Percentiles rank a stretch among this genome's conserved stretches.
These are phyloP conservation scores for Rhabdophis nuchalis DNA, from an alignment of 2,797 vertebrate species.

Conservation along the genomic window DNA sequence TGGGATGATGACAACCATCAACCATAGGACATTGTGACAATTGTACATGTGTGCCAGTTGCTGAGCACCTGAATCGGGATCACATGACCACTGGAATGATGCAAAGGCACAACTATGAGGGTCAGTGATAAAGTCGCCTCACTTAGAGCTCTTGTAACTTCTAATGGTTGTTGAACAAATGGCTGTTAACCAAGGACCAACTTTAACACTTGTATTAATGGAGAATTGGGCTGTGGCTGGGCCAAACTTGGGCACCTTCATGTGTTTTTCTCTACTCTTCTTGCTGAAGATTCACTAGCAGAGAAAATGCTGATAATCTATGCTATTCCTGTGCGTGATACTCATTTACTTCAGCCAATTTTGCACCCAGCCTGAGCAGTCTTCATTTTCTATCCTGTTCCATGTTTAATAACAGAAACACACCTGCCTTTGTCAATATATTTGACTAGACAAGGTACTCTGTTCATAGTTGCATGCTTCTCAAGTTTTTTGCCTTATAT, in stretches of 20 bases:
- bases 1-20: neutral
- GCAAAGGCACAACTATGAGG: neutral
- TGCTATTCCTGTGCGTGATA: no score
- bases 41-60: neutral
- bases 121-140: neutral
- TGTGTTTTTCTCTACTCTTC: neutral
- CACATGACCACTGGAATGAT: neutral
- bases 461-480: neutral
- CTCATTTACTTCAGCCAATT: neutral
- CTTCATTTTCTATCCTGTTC: neutral
- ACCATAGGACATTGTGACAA: neutral
- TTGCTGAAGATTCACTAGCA: neutral
- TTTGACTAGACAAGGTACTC: neutral
- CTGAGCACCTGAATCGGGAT: neutral
- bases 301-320: neutral
- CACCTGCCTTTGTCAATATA: conserved; percentile 19
- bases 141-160: neutral
- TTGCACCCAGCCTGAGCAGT: neutral
- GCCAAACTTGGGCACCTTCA: neutral
- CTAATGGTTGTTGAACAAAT: neutral
- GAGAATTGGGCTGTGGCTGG: neutral
- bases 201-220: neutral
- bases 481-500: neutral
- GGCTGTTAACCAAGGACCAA: neutral
- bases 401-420: conserved; percentile 26